Evolutionary conservation across 2,888 invertebrate species (phyloP), one percentile per base, ranked within the genome.

Genomic region (Drosophila colorata): DNA sequence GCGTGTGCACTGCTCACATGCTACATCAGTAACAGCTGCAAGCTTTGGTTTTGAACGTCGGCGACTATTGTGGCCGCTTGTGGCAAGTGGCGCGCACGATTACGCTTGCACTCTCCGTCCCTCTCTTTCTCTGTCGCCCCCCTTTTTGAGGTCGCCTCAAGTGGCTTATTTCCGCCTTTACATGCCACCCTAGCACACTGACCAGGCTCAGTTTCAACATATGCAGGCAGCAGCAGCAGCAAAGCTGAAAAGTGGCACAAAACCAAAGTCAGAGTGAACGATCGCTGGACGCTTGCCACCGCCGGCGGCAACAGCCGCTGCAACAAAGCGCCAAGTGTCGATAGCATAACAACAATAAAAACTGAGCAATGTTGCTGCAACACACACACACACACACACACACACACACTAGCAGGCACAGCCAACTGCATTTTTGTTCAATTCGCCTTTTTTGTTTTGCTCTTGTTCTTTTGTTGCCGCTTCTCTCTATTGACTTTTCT

Each of bases 161-260:
- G 85, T 86, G 85, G 86, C 84, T 84, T 84, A 82, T 84, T 86
- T 86, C 85, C 85, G 84, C 84, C 79, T 84, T 75, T 75, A 72
- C 78, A 71, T 77, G 46, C 51, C 25, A 23, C 38, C 41, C 16
- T 18, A 48, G 1, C 41, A 7, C 53, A n/a, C 69, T 55, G 52
- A 51, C 58, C 53, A 61, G 63, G 76, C 69, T 74, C 79, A 75
- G 67, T 69, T 75, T 65, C 69, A 52, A 41, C 72, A 69, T 67
- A 60, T 78, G 68, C 61, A 48, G 59, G 59, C 16, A 20, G 25
- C 38, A 53, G 59, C 16, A 20, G 25, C 38, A 53, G 47, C 48
- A 56, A 48, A 41, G 48, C 64, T 23, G 40, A 52, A 73, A 70
- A 70, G 74, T 76, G 77, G 74, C 78, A 71, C 69, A 70, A 56